These are phyloP conservation scores for Acanthopagrus latus DNA, from an alignment of 2,797 vertebrate species.

Conservation along the genomic window DNA sequence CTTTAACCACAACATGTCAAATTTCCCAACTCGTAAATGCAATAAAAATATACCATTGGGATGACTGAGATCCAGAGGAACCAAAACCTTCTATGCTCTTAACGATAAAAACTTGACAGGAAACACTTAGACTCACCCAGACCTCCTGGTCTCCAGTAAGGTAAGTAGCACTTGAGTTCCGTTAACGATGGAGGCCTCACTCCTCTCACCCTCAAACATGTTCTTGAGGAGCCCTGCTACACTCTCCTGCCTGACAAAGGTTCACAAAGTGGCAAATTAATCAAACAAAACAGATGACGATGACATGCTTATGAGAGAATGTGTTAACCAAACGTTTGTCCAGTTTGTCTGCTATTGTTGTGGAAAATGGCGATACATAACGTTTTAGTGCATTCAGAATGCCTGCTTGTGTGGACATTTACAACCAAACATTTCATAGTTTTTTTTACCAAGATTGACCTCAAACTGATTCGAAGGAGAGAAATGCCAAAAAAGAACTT, in stretches of 20 bases:
- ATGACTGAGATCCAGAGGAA: background rate
- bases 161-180: slow-evolving; percentile 97
- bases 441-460: background rate
- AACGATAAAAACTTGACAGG: background rate
- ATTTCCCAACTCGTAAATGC: too few relatives aligned
- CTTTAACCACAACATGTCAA: too few relatives aligned
- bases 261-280: background rate
- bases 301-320: background rate
- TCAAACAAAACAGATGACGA: background rate
- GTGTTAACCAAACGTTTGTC: background rate
- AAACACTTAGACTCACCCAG: slow-evolving; percentile 86
- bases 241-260: slow-evolving; percentile 89
- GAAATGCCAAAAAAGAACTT: too few relatives aligned
- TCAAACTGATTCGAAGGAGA: background rate
- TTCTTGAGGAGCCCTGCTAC: slow-evolving; percentile 94
- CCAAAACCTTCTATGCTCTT: background rate
- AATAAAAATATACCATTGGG: background rate
- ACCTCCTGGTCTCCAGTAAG: slow-evolving; percentile 93
- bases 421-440: background rate
- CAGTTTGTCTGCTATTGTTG: background rate
- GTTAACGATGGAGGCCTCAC: slow-evolving; percentile 93
- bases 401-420: slow-evolving; percentile 5
- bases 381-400: slow-evolving; percentile 1
- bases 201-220: slow-evolving; percentile 94
- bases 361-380: background rate